Evolutionary conservation across 2,113 vertebrate species (phyloP).

Genomic region (Macrotis lagotis): DNA sequence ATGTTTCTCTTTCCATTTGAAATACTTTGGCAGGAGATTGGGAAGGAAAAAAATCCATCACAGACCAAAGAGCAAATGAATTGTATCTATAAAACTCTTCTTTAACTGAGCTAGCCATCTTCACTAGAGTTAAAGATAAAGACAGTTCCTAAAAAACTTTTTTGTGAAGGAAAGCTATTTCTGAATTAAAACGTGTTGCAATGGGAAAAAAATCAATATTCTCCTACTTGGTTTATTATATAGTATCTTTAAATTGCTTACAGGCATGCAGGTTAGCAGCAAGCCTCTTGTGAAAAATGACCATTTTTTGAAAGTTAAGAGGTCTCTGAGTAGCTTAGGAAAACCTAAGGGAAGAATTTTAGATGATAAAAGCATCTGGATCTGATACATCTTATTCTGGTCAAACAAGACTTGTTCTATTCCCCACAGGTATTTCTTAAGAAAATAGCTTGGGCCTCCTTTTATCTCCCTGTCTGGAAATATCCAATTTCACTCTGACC

Average conservation of each 20-base stretch:
- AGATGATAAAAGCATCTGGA: conserved; percentile 57
- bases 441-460: conserved; percentile 47
- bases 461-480: conserved; percentile 50
- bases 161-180: conserved; percentile 9
- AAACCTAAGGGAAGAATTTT: conserved; percentile 47
- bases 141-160: not conserved
- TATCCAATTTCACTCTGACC: conserved; percentile 44
- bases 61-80: not conserved
- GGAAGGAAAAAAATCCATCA: not conserved
- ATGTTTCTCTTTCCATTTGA: not conserved
- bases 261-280: conserved; percentile 28
- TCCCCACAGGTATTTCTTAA: conserved; percentile 56
- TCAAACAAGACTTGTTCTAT: conserved; percentile 38
- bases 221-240: conserved; percentile 35
- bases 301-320: conserved; percentile 32
- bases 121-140: not conserved
- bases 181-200: conserved; percentile 48
- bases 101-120: not conserved
- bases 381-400: conserved; percentile 25
- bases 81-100: not conserved
- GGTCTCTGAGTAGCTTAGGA: conserved; percentile 43
- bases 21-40: not conserved
- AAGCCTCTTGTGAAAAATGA: conserved; percentile 38
- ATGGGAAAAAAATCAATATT: conserved; percentile 58
- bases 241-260: conserved; percentile 19